phyloP scores from a whole-genome alignment of 1,140 invertebrate genomes.

The Euborellia annulipes region DNA sequence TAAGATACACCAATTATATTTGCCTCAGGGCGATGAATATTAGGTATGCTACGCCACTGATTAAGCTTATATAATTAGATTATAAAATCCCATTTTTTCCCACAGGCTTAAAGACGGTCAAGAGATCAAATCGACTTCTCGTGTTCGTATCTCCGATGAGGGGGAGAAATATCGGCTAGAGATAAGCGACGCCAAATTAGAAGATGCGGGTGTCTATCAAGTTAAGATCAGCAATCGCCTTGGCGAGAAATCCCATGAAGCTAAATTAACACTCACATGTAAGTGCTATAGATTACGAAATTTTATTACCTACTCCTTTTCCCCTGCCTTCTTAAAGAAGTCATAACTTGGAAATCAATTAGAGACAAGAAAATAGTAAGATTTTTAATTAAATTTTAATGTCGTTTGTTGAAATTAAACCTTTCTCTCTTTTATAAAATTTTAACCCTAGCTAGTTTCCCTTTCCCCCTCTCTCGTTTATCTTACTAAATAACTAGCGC shows the following conservation, averaged over 20 bases:
- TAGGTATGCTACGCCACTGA: neutral
- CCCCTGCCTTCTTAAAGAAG: too few relatives aligned
- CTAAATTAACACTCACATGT: slow-evolving; percentile 53
- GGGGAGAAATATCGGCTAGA: slow-evolving; percentile 58
- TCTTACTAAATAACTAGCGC: too few relatives aligned
- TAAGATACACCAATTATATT: neutral
- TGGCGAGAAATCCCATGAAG: slow-evolving; percentile 53
- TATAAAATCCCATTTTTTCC: slow-evolving; percentile 1
- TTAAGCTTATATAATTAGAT: neutral
- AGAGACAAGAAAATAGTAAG: too few relatives aligned
- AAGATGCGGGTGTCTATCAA: slow-evolving; percentile 61
- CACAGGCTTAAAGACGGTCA: slow-evolving; percentile 46
- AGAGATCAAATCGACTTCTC: slow-evolving; percentile 38
- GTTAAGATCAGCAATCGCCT: slow-evolving; percentile 56
- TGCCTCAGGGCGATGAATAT: too few relatives aligned
- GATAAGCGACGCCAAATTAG: slow-evolving; percentile 45
- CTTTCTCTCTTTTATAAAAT: too few relatives aligned
- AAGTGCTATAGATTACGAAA: too few relatives aligned
- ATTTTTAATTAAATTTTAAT: too few relatives aligned
- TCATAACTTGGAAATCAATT: too few relatives aligned
- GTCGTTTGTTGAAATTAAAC: too few relatives aligned
- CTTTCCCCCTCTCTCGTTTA: too few relatives aligned
- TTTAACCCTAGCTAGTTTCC: too few relatives aligned
- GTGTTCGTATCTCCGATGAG: slow-evolving; percentile 44
- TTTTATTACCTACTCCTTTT: too few relatives aligned